A percentile compares a stretch with the other conserved stretches of the same genome.
Evolutionary conservation across 2,797 vertebrate species (phyloP).

Genomic region (Rhabdomys pumilio): DNA sequence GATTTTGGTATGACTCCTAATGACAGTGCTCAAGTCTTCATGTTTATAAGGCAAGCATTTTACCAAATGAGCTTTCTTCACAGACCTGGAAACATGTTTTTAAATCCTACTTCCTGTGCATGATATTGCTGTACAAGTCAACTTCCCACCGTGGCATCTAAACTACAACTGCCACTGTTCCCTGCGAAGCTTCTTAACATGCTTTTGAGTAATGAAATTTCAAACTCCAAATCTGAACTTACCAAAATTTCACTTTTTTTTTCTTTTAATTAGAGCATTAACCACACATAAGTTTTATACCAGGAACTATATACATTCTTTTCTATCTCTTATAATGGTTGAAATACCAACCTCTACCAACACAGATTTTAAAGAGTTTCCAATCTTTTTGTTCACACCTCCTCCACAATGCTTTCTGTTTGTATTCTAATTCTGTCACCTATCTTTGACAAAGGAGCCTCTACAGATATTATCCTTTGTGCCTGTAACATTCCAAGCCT

Average conservation of each 20-base stretch:
- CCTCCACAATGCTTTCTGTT: neutral
- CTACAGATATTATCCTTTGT: neutral
- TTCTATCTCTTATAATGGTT: neutral
- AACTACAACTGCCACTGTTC: neutral
- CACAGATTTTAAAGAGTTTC: neutral
- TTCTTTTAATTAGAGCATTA: neutral
- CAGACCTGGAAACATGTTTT: neutral
- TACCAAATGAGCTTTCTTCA: neutral
- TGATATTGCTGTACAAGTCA: neutral
- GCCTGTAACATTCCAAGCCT: neutral
- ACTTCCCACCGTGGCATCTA: neutral
- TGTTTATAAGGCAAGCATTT: neutral
- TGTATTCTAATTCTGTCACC: neutral
- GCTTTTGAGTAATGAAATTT: neutral
- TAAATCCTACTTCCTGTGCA: neutral
- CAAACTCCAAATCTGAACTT: neutral
- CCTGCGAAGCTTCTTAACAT: neutral
- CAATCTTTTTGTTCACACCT: neutral
- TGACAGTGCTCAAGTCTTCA: neutral
- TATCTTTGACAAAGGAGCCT: neutral
- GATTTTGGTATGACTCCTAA: neutral
- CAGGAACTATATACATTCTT: neutral
- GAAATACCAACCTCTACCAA: neutral
- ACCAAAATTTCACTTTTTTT: slow-evolving; percentile 41
- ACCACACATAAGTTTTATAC: neutral